phyloP scores from a whole-genome alignment of 2,888 invertebrate species.

The Carpatolechia fugitivella region DNA sequence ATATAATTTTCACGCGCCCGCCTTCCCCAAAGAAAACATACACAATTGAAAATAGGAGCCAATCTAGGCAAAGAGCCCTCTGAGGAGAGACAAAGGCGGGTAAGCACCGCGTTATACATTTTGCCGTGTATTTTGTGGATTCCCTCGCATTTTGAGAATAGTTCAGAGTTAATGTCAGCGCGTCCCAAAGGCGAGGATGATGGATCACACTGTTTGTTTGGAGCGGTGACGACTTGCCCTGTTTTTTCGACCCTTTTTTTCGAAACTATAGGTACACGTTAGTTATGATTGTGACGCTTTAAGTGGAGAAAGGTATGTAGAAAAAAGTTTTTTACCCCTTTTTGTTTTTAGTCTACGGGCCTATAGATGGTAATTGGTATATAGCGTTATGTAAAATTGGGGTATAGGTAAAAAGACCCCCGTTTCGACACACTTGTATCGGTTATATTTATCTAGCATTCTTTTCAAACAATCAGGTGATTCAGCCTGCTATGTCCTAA shows the following conservation, averaged over 20 bases:
- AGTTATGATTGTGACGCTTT: too few species aligned
- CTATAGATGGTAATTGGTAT: too few species aligned
- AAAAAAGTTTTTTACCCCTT: too few species aligned
- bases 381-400: too few species aligned
- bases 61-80: conserved; percentile 10
- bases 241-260: neutral
- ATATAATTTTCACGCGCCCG: neutral
- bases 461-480: too few species aligned
- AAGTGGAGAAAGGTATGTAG: too few species aligned
- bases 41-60: conserved; percentile 10
- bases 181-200: conserved; percentile 9
- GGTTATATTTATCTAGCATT: too few species aligned
- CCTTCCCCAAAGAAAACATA: neutral
- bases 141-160: conserved; percentile 13
- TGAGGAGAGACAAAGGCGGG: neutral
- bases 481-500: too few species aligned
- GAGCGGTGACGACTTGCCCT: neutral
- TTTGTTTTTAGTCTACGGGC: too few species aligned
- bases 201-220: conserved; percentile 18
- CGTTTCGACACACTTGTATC: too few species aligned
- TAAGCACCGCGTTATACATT: conserved; percentile 10
- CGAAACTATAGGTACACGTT: too few species aligned
- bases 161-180: conserved; percentile 17
- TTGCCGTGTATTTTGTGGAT: conserved; percentile 2
- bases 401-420: too few species aligned